A percentile compares a stretch with the other conserved stretches of the same genome.
Evolutionary conservation across 37 sponge, comb jelly and placozoan species (phyloP).

Genomic region (Geodia barretti): DNA sequence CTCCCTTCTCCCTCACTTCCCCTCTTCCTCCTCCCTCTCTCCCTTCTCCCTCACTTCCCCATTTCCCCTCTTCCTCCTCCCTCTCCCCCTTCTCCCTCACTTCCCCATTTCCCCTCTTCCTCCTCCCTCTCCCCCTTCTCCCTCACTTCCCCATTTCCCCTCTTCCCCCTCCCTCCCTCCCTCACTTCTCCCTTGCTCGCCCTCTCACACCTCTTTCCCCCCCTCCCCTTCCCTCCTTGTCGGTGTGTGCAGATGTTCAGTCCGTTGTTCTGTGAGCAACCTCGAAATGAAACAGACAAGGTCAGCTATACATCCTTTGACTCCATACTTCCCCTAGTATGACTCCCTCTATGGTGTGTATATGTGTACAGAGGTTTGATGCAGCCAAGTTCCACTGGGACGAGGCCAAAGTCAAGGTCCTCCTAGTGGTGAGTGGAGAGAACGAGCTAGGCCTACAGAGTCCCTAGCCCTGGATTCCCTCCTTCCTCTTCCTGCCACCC

Average conservation of each 20-base stretch:
- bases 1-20: too few species aligned
- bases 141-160: not conserved
- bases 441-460: too few species aligned
- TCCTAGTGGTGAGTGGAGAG: conserved; percentile 71
- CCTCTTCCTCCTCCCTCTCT: too few species aligned
- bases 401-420: conserved; percentile 59
- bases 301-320: not conserved
- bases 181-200: not conserved
- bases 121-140: conserved; percentile 5
- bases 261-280: conserved; percentile 51
- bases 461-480: too few species aligned
- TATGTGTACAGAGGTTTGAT: conserved; percentile 73
- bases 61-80: conserved; percentile 19
- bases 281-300: not conserved
- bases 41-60: too few species aligned
- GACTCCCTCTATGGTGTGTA: too few species aligned
- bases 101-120: conserved; percentile 5
- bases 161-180: not conserved
- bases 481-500: too few species aligned
- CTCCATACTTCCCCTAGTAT: too few species aligned
- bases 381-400: conserved; percentile 90
- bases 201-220: not conserved
- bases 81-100: conserved; percentile 7
- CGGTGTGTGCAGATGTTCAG: conserved; percentile 38
- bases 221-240: conserved; percentile 3